Evolutionary conservation across 2,113 vertebrate genomes (phyloP).

Genomic region (Mormyrus iriodes): DNA sequence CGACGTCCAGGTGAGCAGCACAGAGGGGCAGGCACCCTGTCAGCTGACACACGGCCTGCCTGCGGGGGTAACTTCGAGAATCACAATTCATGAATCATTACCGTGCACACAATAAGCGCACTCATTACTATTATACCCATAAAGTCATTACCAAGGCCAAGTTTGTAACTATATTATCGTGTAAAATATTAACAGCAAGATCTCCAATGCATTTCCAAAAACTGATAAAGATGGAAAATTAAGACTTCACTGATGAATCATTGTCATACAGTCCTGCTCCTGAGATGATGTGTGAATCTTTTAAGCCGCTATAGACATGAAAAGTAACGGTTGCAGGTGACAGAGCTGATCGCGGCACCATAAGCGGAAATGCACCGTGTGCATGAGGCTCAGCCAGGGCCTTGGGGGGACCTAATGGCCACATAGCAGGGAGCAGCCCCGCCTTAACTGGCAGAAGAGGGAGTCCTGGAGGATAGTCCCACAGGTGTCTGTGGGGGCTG

Average conservation of each 20-base stretch:
- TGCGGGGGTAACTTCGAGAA: not conserved
- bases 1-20: not conserved
- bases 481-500: not conserved
- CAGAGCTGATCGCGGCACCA: not conserved
- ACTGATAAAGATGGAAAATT: too few relatives aligned
- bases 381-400: too few relatives aligned
- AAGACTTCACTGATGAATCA: not conserved
- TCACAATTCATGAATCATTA: not conserved
- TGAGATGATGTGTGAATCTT: not conserved
- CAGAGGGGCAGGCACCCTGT: not conserved
- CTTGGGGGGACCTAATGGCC: too few relatives aligned
- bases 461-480: not conserved
- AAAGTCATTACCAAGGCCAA: not conserved
- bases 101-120: not conserved
- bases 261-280: not conserved
- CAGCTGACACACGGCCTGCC: not conserved
- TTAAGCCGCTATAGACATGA: not conserved
- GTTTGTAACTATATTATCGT: not conserved
- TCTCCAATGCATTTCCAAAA: not conserved
- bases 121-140: not conserved
- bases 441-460: not conserved
- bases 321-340: not conserved
- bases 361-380: not conserved
- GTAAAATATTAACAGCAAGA: constrained; percentile 3
- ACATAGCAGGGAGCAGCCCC: not conserved